Evolutionary conservation across 2,888 invertebrate genomes (phyloP).

Genomic region (Flexamia atlantica): DNA sequence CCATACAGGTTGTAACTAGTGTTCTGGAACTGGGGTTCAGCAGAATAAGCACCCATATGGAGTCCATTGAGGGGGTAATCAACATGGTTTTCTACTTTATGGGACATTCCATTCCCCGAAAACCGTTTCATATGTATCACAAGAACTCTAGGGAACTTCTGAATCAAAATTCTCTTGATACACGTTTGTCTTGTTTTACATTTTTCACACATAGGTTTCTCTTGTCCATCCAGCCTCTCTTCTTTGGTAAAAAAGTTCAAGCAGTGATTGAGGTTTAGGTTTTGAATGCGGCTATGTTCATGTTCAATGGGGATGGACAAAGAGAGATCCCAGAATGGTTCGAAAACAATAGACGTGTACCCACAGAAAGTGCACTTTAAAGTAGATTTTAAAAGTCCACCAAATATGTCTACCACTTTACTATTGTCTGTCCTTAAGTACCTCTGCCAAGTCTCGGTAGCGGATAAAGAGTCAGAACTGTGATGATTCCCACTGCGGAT

Average conservation of each 20-base stretch:
- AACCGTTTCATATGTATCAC: conserved; percentile 93
- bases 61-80: conserved; percentile 90
- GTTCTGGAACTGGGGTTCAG: conserved; percentile 74
- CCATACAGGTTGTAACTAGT: conserved; percentile 89
- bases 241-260: conserved; percentile 94
- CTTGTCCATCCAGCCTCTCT: conserved; percentile 95
- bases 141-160: conserved; percentile 95
- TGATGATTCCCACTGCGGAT: background rate
- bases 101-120: conserved; percentile 92
- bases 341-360: conserved; percentile 89
- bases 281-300: conserved; percentile 76
- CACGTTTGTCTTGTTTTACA: conserved; percentile 95
- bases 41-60: conserved; percentile 86
- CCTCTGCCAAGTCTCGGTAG: conserved; percentile 83
- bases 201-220: conserved; percentile 96
- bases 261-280: conserved; percentile 88
- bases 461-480: conserved; percentile 70
- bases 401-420: conserved; percentile 87
- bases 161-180: conserved; percentile 95
- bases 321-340: conserved; percentile 92
- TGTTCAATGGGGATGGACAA: conserved; percentile 82
- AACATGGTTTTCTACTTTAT: conserved; percentile 91
- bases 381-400: conserved; percentile 91
- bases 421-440: conserved; percentile 85
- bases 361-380: conserved; percentile 86